Evolutionary conservation across 2,113 vertebrate genomes (phyloP).

Genomic region (Passer domesticus): DNA sequence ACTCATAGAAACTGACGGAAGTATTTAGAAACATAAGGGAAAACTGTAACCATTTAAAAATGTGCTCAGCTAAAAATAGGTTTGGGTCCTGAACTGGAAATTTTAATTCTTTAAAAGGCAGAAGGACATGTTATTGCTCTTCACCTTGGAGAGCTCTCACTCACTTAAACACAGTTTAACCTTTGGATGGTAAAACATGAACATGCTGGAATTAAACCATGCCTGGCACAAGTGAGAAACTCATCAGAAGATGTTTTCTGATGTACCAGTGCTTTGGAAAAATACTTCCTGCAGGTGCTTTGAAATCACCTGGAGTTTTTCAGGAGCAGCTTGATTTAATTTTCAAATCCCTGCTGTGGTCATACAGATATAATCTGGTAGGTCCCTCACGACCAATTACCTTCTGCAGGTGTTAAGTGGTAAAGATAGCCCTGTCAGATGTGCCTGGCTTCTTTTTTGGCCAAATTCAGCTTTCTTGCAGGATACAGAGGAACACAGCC

Average conservation of each 20-base stretch:
- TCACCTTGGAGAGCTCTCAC: not conserved
- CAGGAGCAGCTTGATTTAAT: constrained; percentile 40
- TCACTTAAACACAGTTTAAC: not conserved
- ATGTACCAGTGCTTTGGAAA: constrained; percentile 19
- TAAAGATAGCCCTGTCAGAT: not conserved
- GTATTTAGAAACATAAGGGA: not conserved
- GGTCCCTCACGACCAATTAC: not conserved
- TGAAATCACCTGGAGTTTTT: constrained; percentile 22
- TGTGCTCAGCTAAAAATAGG: not conserved
- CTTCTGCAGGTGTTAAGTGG: constrained; percentile 11
- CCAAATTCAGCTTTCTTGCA: not conserved
- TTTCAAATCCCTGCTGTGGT: constrained; percentile 34
- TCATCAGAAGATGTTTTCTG: not conserved
- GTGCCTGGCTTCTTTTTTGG: not conserved
- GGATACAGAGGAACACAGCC: not conserved
- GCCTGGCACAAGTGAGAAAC: not conserved
- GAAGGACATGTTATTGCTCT: not conserved
- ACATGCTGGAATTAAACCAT: not conserved
- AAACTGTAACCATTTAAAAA: not conserved
- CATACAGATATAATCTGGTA: not conserved
- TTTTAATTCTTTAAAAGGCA: not conserved
- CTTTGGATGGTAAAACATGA: not conserved
- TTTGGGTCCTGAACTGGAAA: not conserved
- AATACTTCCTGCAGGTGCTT: constrained; percentile 32
- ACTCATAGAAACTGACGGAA: not conserved